Evolutionary conservation across 2,888 invertebrate genomes (phyloP).

Genomic region (Drosophila trichaetosa): DNA sequence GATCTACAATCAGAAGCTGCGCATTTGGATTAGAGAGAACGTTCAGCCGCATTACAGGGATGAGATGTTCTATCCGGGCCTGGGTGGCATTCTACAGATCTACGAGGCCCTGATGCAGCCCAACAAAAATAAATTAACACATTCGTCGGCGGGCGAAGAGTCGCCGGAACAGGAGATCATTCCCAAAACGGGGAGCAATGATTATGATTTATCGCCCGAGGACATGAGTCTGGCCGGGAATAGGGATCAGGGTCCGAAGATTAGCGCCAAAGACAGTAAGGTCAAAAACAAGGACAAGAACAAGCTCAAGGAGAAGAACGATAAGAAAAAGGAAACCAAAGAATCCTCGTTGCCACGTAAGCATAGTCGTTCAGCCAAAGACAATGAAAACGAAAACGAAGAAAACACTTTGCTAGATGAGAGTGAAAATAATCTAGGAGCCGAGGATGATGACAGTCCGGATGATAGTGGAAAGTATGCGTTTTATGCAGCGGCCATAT

Average conservation of each 20-base stretch:
- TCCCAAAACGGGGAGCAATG: constrained; percentile 24
- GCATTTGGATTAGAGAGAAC: constrained; percentile 80
- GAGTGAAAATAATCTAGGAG: background rate
- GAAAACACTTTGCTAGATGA: background rate
- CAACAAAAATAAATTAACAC: background rate
- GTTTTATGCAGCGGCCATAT: constrained; percentile 44
- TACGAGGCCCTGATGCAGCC: constrained; percentile 58
- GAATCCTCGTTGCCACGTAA: constrained; percentile 6
- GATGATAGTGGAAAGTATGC: constrained; percentile 55
- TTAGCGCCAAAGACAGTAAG: background rate
- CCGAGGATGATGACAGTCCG: background rate
- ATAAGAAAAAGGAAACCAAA: background rate
- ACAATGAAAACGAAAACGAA: background rate
- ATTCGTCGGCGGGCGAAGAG: background rate
- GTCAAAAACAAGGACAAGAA: background rate
- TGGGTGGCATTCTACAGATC: constrained; percentile 82
- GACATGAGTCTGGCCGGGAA: constrained; percentile 11
- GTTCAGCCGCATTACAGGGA: constrained; percentile 80
- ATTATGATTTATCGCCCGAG: constrained; percentile 31
- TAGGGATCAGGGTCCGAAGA: background rate
- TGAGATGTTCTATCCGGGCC: constrained; percentile 83
- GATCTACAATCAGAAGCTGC: constrained; percentile 77
- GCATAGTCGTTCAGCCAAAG: constrained; percentile 30
- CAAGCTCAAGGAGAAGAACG: background rate
- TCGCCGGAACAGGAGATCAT: background rate